Conservation (phyloP, 2,113 vertebrate species). For the Bos indicus region DNA sequence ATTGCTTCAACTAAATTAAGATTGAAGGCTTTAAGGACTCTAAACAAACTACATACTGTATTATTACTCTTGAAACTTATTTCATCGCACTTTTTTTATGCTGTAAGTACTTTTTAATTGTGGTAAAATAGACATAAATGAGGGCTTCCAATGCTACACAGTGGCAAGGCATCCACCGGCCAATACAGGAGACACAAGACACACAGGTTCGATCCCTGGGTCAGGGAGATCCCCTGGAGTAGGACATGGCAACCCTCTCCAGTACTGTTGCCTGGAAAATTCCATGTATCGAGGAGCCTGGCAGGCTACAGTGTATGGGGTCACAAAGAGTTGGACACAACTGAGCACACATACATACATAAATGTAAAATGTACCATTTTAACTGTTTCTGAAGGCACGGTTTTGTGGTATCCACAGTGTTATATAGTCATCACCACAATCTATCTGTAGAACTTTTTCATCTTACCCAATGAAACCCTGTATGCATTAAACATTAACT, state of each 20-base stretch:
- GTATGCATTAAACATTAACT: not conserved
- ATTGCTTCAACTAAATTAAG: constrained; percentile 17
- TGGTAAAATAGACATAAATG: not conserved
- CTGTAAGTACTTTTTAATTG: not conserved
- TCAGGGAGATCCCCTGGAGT: not conserved
- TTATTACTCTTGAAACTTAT: not conserved
- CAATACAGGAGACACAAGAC: not conserved
- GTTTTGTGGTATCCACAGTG: not conserved
- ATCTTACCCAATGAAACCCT: not conserved
- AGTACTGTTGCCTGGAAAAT: not conserved
- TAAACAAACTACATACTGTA: not conserved
- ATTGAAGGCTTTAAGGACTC: not conserved
- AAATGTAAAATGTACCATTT: not conserved
- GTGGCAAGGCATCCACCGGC: not conserved
- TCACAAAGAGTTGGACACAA: not conserved
- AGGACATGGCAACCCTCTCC: not conserved
- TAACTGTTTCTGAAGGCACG: not conserved
- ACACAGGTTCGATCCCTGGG: not conserved
- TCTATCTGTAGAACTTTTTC: not conserved
- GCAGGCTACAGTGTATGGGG: not conserved
- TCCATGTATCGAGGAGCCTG: not conserved
- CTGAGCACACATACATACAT: not conserved
- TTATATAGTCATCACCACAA: not conserved
- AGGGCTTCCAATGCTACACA: not conserved
- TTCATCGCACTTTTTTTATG: not conserved